Evolutionary conservation across 2,888 invertebrate genomes (phyloP), one percentile per base, ranked within the genome.

Genomic region (Caenorhabditis sinica): DNA sequence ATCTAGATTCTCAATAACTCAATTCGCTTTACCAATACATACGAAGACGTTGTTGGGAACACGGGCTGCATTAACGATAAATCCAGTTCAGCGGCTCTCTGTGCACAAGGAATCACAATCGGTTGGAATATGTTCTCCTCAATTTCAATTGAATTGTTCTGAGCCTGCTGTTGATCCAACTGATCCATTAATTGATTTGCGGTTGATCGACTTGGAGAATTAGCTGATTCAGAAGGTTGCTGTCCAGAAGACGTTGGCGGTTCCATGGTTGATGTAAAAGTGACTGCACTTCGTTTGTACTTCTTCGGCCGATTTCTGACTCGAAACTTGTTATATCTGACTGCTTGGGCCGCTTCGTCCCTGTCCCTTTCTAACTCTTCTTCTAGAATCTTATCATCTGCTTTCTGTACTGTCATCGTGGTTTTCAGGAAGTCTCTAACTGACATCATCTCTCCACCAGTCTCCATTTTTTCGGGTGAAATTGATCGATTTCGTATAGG

Each of bases 231-330:
- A 1, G 28, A 11, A 51, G 51, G 51, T 2, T 49, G 17, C 1
- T 5, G 43, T 43, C 33, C 28, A 2, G 66, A 23, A 5, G 60
- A 68, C 20, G 40, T 30, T 25, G 58, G 30, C 3, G 49, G 43
- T 8, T 56, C 56, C 9, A 36, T 66, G 1, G 13, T 15, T 40
- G 68, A 51, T 30, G 79, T 72, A 28, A 79, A 69, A 15, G 79
- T 79, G n/a, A 79, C 71, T 13, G 71, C 79, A 33, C 68, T 82
- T 51, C 71, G 25, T 72, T 72, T 75, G 51, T 77, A 77, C 23
- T 83, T 76, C 58, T 83, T 83, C n/a, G 83, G 79, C 5, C 76
- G 79, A 30, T 83, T 79, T 51, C 79, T 45, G 17, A 83, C 83
- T 20, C 83, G 61, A 40, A 83, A 83, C 17, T 77, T 77, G 45